phyloP scores from a whole-genome alignment of 1,140 invertebrate species.

The Drosophila carrolli region DNA sequence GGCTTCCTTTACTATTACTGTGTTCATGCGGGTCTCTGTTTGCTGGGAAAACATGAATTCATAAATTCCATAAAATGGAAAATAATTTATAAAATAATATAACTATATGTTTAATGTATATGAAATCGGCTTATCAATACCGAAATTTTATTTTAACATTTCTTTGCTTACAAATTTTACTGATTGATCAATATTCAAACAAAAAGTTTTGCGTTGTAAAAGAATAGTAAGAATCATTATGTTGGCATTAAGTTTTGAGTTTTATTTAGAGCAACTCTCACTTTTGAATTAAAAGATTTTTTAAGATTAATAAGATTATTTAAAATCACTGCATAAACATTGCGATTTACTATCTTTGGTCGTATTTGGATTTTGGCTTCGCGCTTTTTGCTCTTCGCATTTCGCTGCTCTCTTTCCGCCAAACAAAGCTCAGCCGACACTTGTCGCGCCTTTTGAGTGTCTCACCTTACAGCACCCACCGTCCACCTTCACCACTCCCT shows the following conservation, averaged over 20 bases:
- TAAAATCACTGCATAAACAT: constrained; percentile 5
- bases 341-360: constrained; percentile 5
- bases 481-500: neutral
- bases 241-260: no score
- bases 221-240: no score
- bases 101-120: no score
- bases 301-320: neutral
- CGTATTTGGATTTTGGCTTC: constrained; percentile 40
- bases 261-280: no score
- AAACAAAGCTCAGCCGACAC: constrained; percentile 57
- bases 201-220: no score
- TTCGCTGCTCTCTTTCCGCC: constrained; percentile 39
- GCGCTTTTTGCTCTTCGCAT: constrained; percentile 27
- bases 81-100: no score
- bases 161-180: no score
- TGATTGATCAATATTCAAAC: no score
- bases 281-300: no score
- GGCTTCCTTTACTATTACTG: constrained; percentile 44
- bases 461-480: constrained; percentile 1
- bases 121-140: no score
- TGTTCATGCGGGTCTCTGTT: constrained; percentile 4
- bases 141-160: no score
- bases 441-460: constrained; percentile 53
- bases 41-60: neutral
- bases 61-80: no score